Conservation (phyloP, 2,888 invertebrate species). For the Candidula unifasciata region DNA sequence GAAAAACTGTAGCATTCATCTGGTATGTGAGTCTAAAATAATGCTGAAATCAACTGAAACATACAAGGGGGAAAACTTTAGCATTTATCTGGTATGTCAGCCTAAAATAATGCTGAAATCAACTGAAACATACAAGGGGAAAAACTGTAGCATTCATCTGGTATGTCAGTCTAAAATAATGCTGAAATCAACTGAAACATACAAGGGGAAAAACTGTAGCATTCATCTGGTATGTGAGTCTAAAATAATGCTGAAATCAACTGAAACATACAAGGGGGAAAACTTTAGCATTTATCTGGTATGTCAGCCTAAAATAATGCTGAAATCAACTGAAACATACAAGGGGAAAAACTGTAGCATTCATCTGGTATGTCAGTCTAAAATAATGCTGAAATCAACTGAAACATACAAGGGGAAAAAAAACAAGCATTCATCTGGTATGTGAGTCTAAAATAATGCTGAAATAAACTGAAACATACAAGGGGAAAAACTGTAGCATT, state of each 20-base stretch:
- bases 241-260: slow-evolving; percentile 95
- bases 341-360: neutral
- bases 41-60: slow-evolving; percentile 91
- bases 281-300: neutral
- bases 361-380: neutral
- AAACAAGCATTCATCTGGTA: neutral
- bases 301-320: slow-evolving; percentile 83
- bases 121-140: slow-evolving; percentile 77
- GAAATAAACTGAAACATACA: slow-evolving; percentile 85
- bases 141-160: neutral
- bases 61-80: neutral
- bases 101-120: slow-evolving; percentile 97
- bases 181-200: slow-evolving; percentile 88
- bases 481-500: neutral
- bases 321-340: slow-evolving; percentile 87
- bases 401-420: slow-evolving; percentile 54
- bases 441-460: slow-evolving; percentile 85
- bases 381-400: slow-evolving; percentile 95
- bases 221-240: neutral
- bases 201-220: neutral
- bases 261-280: slow-evolving; percentile 63
- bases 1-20: too few species aligned
- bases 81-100: neutral
- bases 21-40: too few species aligned
- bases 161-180: slow-evolving; percentile 80